phyloP scores from a whole-genome alignment of 2,888 invertebrate genomes.

The Leucoptera coffeella region DNA sequence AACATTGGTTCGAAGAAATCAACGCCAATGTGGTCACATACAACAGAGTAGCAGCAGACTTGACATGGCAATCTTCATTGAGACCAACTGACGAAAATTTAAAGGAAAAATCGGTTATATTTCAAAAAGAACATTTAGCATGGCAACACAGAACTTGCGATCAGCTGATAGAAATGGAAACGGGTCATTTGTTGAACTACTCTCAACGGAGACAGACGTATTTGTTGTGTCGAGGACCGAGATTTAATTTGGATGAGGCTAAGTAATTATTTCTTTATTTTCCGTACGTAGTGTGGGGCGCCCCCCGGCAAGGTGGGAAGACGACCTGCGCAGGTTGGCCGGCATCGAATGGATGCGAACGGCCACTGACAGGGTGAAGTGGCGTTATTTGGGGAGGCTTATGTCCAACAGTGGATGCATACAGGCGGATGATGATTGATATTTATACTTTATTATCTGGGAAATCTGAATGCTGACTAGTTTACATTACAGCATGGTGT shows the following conservation, averaged over 20 bases:
- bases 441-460: no score
- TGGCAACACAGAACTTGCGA: slow-evolving; percentile 25
- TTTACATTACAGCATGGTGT: no score
- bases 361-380: no score
- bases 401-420: no score
- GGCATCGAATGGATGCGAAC: no score
- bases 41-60: slow-evolving; percentile 21
- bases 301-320: no score
- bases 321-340: no score
- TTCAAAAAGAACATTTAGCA: slow-evolving; percentile 15
- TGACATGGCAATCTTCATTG: slow-evolving; percentile 31
- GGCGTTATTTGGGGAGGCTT: no score
- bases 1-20: slow-evolving; percentile 17
- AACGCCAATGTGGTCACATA: slow-evolving; percentile 19
- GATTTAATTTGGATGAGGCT: slow-evolving; percentile 45
- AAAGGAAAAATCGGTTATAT: slow-evolving; percentile 13
- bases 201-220: slow-evolving; percentile 47
- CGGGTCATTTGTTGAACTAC: slow-evolving; percentile 15
- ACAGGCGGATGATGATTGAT: no score
- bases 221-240: slow-evolving; percentile 59
- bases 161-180: slow-evolving; percentile 13
- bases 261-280: no score
- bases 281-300: no score
- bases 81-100: slow-evolving; percentile 17
- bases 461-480: no score